A percentile compares a stretch with the other conserved stretches of the same genome.
phyloP scores from a whole-genome alignment of 2,888 invertebrate species.

The Lamellibrachia satsuma region DNA sequence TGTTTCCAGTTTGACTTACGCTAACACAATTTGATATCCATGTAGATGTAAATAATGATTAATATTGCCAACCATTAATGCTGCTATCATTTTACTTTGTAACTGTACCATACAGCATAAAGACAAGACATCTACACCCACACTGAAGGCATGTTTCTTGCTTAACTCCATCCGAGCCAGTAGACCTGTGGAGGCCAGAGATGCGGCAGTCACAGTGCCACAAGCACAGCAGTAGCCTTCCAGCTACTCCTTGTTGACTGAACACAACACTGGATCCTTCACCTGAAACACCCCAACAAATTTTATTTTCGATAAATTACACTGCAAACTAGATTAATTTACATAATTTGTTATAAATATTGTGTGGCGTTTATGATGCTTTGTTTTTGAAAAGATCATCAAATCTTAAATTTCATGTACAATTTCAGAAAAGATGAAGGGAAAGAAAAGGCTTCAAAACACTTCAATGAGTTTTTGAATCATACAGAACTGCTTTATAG shows the following conservation, averaged over 20 bases:
- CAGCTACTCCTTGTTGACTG: slow-evolving; percentile 70
- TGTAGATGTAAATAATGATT: neutral
- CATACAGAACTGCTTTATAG: too few species aligned
- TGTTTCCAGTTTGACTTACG: too few species aligned
- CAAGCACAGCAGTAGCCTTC: slow-evolving; percentile 76
- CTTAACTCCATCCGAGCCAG: neutral
- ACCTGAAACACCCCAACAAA: slow-evolving; percentile 42
- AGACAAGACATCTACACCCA: neutral
- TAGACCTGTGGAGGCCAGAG: neutral
- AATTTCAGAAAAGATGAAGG: too few species aligned
- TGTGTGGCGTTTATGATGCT: too few species aligned
- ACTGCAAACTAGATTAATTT: too few species aligned
- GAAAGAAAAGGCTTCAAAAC: too few species aligned
- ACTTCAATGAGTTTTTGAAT: too few species aligned
- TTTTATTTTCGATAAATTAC: neutral
- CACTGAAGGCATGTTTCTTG: neutral
- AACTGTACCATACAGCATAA: too few species aligned
- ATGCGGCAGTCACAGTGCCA: slow-evolving; percentile 25
- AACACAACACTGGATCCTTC: slow-evolving; percentile 67
- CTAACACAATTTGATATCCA: too few species aligned
- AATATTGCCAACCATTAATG: neutral
- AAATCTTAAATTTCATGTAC: too few species aligned
- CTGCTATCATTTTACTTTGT: neutral
- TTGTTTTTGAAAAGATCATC: too few species aligned
- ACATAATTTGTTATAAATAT: too few species aligned